phyloP scores from a whole-genome alignment of 2,113 vertebrate genomes.

The Mionectes macconnelli region DNA sequence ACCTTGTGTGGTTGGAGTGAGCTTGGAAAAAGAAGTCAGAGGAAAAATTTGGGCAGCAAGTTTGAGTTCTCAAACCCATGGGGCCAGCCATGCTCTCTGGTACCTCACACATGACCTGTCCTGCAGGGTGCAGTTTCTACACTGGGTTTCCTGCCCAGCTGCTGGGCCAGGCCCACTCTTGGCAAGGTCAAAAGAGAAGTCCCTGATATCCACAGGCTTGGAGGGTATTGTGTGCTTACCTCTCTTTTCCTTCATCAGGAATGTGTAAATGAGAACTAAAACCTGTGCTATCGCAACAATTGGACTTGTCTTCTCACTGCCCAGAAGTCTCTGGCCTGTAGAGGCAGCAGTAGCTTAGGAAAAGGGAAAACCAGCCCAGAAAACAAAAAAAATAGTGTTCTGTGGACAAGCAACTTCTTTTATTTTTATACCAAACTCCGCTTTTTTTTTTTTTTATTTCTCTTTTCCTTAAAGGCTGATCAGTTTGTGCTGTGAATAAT shows the following conservation, averaged over 20 bases:
- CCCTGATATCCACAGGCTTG: background rate
- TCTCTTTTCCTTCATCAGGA: background rate
- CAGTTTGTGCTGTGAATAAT: background rate
- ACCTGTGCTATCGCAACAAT: background rate
- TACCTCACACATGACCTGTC: background rate
- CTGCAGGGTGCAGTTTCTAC: background rate
- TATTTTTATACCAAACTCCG: background rate
- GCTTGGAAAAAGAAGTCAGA: background rate
- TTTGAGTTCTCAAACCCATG: background rate
- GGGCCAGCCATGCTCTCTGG: background rate
- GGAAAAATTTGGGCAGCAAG: background rate
- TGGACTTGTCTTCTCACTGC: background rate
- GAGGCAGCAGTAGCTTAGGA: background rate
- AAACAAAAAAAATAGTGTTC: background rate
- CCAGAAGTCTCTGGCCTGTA: background rate
- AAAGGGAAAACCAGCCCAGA: background rate
- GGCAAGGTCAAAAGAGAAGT: background rate
- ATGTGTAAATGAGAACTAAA: background rate
- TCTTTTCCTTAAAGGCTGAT: background rate
- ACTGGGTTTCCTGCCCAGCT: background rate
- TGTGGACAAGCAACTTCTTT: background rate
- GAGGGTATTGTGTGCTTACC: background rate
- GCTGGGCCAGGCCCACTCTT: background rate
- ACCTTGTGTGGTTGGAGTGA: background rate
- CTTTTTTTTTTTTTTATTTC: background rate